These are phyloP conservation scores for Danaus plexippus DNA, from an alignment of 1,140 invertebrate species.

Conservation along the genomic window DNA sequence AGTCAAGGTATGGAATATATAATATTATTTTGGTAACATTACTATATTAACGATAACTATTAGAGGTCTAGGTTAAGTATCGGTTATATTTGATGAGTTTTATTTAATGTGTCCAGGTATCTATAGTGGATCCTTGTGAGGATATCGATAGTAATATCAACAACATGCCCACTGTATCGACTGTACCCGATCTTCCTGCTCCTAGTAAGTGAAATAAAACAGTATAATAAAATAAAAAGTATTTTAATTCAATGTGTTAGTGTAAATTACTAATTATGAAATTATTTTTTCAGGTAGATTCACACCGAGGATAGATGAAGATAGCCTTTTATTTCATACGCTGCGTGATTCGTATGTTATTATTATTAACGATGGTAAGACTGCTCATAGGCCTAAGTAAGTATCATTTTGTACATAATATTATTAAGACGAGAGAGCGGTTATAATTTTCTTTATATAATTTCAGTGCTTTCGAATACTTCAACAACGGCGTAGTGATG, in stretches of 20 bases:
- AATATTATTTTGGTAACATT: no score
- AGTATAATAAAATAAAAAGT: no score
- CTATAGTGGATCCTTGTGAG: slow-evolving; percentile 49
- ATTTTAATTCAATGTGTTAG: no score
- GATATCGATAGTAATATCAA: slow-evolving; percentile 39
- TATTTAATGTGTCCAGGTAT: slow-evolving; percentile 35
- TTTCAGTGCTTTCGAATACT: slow-evolving; percentile 85
- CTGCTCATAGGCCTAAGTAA: slow-evolving; percentile 93
- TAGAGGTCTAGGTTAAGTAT: no score
- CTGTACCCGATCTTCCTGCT: slow-evolving; percentile 24
- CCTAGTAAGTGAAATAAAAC: slow-evolving; percentile 27
- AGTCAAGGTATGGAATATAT: slow-evolving; percentile 78
- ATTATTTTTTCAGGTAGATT: slow-evolving; percentile 33
- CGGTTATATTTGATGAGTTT: no score
- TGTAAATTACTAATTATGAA: no score
- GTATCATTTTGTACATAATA: slow-evolving; percentile 42
- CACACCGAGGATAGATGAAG: slow-evolving; percentile 65
- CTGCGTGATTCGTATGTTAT: slow-evolving; percentile 92
- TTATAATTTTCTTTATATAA: slow-evolving; percentile 64
- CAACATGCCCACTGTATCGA: slow-evolving; percentile 20
- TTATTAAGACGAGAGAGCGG: slow-evolving; percentile 12
- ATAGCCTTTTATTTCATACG: slow-evolving; percentile 88
- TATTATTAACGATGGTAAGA: slow-evolving; percentile 91
- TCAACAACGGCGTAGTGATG: slow-evolving; percentile 96
- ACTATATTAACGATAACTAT: no score